A percentile compares a stretch with the other conserved stretches of the same genome.
Conservation (phyloP, 2,797 vertebrate species). For the Pangasius krempfi region DNA sequence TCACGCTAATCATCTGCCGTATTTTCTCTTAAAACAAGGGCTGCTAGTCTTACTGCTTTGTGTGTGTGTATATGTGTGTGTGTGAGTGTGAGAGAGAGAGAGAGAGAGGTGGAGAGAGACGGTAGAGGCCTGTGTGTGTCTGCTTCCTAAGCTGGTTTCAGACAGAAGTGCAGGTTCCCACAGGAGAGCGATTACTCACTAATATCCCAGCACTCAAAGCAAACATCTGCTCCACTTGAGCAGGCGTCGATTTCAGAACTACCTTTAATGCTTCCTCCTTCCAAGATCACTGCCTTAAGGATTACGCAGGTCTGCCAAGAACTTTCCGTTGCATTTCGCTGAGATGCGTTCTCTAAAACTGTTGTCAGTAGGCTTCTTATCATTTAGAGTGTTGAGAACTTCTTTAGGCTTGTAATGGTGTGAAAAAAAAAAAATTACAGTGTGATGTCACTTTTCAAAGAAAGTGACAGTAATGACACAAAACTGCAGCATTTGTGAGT, state of each 20-base stretch:
- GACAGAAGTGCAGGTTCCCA: slow-evolving; percentile 73
- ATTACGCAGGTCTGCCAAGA: slow-evolving; percentile 30
- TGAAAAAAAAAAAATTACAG: neutral
- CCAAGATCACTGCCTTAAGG: slow-evolving; percentile 44
- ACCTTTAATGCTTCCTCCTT: slow-evolving; percentile 40
- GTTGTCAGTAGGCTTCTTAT: neutral
- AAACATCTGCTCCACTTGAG: slow-evolving; percentile 60
- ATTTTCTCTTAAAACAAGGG: slow-evolving; percentile 1
- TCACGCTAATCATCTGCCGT: neutral
- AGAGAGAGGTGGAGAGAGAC: neutral
- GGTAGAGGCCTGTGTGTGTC: slow-evolving; percentile 34
- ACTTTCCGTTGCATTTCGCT: neutral
- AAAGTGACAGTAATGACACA: neutral
- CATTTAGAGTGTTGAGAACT: neutral
- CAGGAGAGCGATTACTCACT: slow-evolving; percentile 72
- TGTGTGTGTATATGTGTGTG: neutral
- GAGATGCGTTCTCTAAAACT: neutral
- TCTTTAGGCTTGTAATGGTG: neutral
- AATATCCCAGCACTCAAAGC: slow-evolving; percentile 66
- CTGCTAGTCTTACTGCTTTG: neutral
- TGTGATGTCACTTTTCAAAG: neutral
- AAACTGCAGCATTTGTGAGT: neutral
- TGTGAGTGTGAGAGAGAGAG: neutral
- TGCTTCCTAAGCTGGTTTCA: slow-evolving; percentile 70
- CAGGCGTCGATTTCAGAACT: slow-evolving; percentile 41